Evolutionary conservation across 2,888 invertebrate species (phyloP), one percentile per base, ranked within the genome.

Genomic region (Cantharis rufa): DNA sequence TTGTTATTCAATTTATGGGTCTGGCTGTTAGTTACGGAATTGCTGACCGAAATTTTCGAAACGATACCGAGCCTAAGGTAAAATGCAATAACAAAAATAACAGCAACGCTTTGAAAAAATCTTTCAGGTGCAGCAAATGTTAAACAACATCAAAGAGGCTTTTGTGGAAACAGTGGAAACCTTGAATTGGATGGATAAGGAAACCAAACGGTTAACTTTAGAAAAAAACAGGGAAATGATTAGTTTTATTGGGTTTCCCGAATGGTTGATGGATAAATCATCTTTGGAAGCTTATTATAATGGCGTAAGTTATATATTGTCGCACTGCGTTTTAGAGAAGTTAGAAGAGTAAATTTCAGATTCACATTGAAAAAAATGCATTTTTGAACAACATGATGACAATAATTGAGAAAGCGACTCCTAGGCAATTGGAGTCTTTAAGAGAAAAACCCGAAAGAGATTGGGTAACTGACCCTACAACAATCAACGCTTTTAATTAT

Each of bases 401-500:
- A 80, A 89, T 94, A 32, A 89, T 94, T 70, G 90, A 90, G 82
- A 87, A 90, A 78, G 89, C 90, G 82, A 89, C 91, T 62, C 88
- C 88, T 28, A 88, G 89, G 13, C 90, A 89, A 70, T 85, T 94
- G 16, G 89, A 90, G 78, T 89, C 86, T 48, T 90, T 93, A 80
- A 89, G 91, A 62, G 84, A 89, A 61, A 85, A 86, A 0, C 92
- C 92, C 83, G 89, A 90, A 48, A 89, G 91, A 82, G 92, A 92
- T 15, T 95, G 95, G 95, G 92, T 92, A 0, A 92, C 93, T 0
- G 92, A 94, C 82, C 95, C 95, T 0, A 94, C 93, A 0, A 93
- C 93, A 86, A 95, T 95, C 0, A 95, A 95, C 83, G 95, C 95
- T 0, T 94, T 93, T 84, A 94, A 95, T 84, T 94, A 93, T 0